Evolutionary conservation across 1,140 invertebrate species (phyloP).

Genomic region (Drosophila truncata): DNA sequence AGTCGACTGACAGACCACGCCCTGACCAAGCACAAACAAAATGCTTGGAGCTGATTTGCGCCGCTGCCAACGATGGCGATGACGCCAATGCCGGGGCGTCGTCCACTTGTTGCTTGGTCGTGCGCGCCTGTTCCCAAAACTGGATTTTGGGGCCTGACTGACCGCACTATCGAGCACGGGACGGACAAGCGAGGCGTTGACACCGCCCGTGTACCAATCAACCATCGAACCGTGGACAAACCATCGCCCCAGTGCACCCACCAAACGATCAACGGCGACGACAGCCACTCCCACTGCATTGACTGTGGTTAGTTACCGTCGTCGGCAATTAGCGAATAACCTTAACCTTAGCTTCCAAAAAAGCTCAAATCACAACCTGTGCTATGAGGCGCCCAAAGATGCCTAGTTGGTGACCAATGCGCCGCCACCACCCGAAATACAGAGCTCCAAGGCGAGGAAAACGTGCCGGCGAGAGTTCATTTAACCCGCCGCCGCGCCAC

Average conservation of each 20-base stretch:
- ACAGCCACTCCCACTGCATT: constrained; percentile 37
- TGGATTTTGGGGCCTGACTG: constrained; percentile 85
- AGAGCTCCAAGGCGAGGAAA: constrained; percentile 35
- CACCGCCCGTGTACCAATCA: constrained; percentile 56
- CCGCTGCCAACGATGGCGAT: constrained; percentile 25
- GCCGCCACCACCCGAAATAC: constrained; percentile 62
- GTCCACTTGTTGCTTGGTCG: constrained; percentile 57
- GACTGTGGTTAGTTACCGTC: constrained; percentile 69
- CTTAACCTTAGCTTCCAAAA: constrained; percentile 85
- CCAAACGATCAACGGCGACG: constrained; percentile 21
- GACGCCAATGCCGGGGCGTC: constrained; percentile 40
- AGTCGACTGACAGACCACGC: constrained; percentile 51
- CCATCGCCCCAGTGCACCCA: constrained; percentile 27
- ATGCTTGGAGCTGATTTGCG: constrained; percentile 54
- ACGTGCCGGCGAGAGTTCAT: constrained; percentile 54
- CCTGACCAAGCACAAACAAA: constrained; percentile 45
- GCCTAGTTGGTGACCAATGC: constrained; percentile 61
- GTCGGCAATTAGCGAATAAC: constrained; percentile 81
- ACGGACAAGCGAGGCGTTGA: constrained; percentile 70
- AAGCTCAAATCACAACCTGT: constrained; percentile 85
- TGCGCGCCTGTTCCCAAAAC: constrained; percentile 83
- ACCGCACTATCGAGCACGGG: constrained; percentile 78
- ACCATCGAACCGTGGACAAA: constrained; percentile 33
- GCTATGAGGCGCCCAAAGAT: constrained; percentile 80
- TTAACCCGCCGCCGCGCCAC: constrained; percentile 52